These are phyloP conservation scores for Taxidea taxus DNA, from an alignment of 2,113 vertebrate genomes.

Conservation along the genomic window DNA sequence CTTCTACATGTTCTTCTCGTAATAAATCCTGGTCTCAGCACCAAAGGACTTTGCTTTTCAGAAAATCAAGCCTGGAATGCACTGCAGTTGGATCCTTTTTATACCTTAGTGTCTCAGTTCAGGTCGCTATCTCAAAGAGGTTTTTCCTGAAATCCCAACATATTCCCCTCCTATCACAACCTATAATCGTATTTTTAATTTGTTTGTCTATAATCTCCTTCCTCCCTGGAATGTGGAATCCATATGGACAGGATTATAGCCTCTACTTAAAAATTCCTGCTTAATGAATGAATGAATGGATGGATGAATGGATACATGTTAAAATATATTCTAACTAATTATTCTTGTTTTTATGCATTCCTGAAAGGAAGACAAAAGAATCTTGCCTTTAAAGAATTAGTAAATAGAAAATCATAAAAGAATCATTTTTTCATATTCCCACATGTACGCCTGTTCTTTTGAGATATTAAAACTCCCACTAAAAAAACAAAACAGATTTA, in stretches of 20 bases:
- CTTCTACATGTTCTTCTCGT: background rate
- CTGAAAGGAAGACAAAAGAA: background rate
- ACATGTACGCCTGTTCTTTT: background rate
- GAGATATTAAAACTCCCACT: background rate
- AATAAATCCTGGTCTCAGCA: background rate
- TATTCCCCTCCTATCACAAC: background rate
- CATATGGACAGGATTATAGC: background rate
- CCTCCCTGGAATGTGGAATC: background rate
- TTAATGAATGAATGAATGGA: background rate
- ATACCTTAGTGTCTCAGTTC: background rate
- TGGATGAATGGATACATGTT: background rate
- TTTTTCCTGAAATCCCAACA: background rate
- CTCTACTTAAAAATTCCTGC: background rate
- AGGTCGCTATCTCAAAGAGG: background rate
- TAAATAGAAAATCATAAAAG: background rate
- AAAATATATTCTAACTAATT: background rate
- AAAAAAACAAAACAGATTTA: background rate
- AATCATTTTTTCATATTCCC: background rate
- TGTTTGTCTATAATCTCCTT: background rate
- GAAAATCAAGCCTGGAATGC: background rate
- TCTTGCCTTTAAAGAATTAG: background rate
- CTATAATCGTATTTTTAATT: background rate
- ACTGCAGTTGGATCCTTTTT: background rate
- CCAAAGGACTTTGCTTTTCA: background rate
- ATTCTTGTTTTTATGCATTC: background rate